Percentiles rank a stretch among this genome's conserved stretches.
These are phyloP conservation scores for Anneissia japonica DNA, from an alignment of 35 echinoderm and acorn worm genomes.

Conservation along the genomic window DNA sequence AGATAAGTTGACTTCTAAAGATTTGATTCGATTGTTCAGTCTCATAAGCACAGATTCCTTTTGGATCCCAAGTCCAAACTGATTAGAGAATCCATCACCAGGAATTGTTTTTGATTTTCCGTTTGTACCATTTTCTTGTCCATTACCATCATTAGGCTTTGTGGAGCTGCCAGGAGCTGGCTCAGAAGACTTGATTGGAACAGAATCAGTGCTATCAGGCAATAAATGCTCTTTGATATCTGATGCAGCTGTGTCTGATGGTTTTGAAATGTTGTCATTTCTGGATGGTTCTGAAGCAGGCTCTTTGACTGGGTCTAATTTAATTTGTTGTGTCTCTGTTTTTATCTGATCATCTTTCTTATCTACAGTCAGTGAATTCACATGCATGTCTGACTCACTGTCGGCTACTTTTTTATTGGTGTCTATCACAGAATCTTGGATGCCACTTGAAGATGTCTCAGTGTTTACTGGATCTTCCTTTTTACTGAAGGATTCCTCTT, in stretches of 20 bases:
- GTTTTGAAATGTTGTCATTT: neutral
- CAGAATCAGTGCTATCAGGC: neutral
- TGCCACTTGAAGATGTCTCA: neutral
- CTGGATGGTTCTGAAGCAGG: neutral
- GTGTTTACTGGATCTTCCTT: neutral
- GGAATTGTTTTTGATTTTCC: neutral
- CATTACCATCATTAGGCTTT: neutral
- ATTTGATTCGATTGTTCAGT: slow-evolving; percentile 95
- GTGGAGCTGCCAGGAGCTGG: neutral
- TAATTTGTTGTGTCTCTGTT: neutral
- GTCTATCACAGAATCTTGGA: neutral
- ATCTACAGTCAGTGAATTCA: neutral
- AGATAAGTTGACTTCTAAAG: slow-evolving; percentile 86
- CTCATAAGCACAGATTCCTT: slow-evolving; percentile 98
- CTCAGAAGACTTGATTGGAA: neutral
- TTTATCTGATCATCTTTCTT: neutral
- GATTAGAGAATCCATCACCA: neutral
- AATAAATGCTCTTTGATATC: neutral
- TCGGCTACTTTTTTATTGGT: neutral
- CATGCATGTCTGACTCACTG: neutral
- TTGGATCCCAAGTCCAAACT: slow-evolving; percentile 22
- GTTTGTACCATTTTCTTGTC: neutral
- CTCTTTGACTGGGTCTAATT: neutral
- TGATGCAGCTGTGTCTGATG: neutral
- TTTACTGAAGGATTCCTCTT: neutral